Base-by-base conservation (phyloP, 1,140 invertebrate genomes). In the Euglossa dilemma region DNA sequence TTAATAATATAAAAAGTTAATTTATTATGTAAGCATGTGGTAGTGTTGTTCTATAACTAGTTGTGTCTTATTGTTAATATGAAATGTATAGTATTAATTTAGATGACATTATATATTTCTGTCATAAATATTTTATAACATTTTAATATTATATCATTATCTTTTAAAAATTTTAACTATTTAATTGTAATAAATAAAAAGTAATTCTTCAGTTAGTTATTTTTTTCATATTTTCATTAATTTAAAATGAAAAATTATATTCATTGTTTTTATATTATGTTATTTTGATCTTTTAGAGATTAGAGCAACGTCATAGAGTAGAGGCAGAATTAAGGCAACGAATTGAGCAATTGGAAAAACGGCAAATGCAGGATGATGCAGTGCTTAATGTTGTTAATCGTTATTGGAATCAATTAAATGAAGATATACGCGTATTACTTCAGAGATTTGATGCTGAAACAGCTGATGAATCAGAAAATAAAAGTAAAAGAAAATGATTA, bases 381-480 rank as follows among this genome's bases (percentile, higher is more conserved):
- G 98, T 99, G 20, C 95, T 99, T 16, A 99, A 99, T 95, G 98
- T 99, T 81, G 98, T 99, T 14, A 99, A 99, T 95, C 95, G 99
- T 83, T 99, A 99, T 94, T 99, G 99, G 99, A 99, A 98, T 95
- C 97, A 98, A 92, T 95, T 99, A 20, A 99, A 99, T 95, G 99
- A 99, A 95, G 99, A 99, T 94, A 98, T 99, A 85, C 94, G 99
- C 88, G 97, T 99, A 52, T 93, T 99, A 45, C 94, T 99, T 80
- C 98, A 99, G 93, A 95, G 99, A 90, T 99, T 99, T 95, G 99
- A 99, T 96, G 98, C 98, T 18, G 98, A 99, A 94, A 99, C 98
- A 59, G 98, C 98, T 50, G 98, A 99, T 96, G 98, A 99, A 94
- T 97, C 97, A 43, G 98, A 99, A 95, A 98, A 97, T 92, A 97